phyloP scores from a whole-genome alignment of 2,113 vertebrate species.

The Hylia prasina region DNA sequence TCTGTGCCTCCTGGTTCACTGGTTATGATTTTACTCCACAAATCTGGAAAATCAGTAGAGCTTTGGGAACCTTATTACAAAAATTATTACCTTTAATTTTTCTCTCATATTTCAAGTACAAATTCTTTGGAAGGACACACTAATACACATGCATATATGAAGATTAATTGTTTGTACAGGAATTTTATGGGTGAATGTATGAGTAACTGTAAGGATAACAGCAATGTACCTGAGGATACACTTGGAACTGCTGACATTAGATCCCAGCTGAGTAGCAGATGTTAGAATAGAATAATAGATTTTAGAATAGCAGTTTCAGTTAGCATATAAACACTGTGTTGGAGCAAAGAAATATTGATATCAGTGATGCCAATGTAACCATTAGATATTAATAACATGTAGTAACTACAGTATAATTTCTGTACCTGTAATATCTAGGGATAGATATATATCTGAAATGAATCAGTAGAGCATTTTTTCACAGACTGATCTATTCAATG shows the following conservation, averaged over 20 bases:
- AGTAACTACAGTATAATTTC: not conserved
- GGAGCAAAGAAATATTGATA: not conserved
- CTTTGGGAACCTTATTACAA: not conserved
- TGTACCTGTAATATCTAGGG: not conserved
- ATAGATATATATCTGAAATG: not conserved
- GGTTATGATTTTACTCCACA: not conserved
- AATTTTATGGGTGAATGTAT: not conserved
- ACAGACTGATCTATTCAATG: not conserved
- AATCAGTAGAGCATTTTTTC: not conserved
- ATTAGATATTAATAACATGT: not conserved
- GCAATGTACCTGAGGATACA: not conserved
- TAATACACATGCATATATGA: not conserved
- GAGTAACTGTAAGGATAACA: not conserved
- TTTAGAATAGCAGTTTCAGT: not conserved
- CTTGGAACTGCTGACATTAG: not conserved
- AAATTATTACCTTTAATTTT: not conserved
- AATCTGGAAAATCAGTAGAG: not conserved
- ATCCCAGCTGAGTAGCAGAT: not conserved
- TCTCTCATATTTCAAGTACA: not conserved
- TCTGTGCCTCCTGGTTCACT: not conserved
- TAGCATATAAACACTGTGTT: not conserved
- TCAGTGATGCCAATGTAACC: not conserved
- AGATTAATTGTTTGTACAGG: not conserved
- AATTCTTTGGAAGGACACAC: not conserved
- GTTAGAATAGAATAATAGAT: not conserved